Conservation (phyloP, 2,797 vertebrate species). For the Epinephelus malabaricus region DNA sequence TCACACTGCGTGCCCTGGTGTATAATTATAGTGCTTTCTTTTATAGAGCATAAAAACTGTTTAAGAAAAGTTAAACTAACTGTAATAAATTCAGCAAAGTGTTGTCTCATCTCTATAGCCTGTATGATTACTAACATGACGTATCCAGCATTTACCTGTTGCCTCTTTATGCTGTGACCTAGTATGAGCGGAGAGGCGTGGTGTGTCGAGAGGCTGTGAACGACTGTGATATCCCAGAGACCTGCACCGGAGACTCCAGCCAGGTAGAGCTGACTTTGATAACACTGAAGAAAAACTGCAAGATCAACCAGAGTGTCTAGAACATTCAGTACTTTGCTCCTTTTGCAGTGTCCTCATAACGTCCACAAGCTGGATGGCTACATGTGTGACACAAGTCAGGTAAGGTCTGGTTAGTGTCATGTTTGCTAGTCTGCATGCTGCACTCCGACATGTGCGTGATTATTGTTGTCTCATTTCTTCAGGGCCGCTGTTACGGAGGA, state of each 20-base stretch:
- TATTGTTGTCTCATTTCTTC: not conserved
- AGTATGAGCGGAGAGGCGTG: constrained; percentile 93
- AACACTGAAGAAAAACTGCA: not conserved
- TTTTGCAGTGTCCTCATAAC: constrained; percentile 93
- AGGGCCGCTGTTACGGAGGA: constrained; percentile 94
- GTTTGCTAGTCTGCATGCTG: not conserved
- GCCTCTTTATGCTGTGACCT: constrained; percentile 23
- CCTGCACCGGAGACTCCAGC: constrained; percentile 97
- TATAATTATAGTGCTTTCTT: not conserved
- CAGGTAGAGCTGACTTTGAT: constrained; percentile 85
- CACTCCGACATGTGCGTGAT: not conserved
- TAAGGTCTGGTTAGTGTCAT: constrained; percentile 60
- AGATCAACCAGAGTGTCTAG: not conserved
- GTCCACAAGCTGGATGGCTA: constrained; percentile 98
- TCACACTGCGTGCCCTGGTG: not conserved
- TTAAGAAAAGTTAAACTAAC: not conserved
- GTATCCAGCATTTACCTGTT: constrained; percentile 10
- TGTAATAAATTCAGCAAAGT: not conserved
- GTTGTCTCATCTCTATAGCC: not conserved
- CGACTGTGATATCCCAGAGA: constrained; percentile 96
- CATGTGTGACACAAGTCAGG: constrained; percentile 93
- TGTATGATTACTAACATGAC: constrained; percentile 7
- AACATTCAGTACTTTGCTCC: not conserved
- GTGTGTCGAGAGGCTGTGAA: constrained; percentile 96
- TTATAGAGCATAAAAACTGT: constrained; percentile 1